Evolutionary conservation across 2,113 vertebrate genomes (phyloP), one percentile per base, ranked within the genome.

Genomic region (Alectura lathami): DNA sequence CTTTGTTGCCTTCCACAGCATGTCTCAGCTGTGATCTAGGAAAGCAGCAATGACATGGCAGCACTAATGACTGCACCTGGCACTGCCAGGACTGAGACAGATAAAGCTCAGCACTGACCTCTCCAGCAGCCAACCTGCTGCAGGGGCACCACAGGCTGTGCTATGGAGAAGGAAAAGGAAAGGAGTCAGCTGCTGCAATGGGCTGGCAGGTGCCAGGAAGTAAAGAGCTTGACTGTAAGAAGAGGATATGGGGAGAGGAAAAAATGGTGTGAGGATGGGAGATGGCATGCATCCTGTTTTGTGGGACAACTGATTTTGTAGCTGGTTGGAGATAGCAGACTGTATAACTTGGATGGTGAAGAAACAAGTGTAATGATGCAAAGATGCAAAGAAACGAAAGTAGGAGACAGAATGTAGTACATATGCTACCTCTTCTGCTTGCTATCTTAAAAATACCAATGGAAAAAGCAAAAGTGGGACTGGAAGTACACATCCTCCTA

Each of bases 131-230:
- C 30, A 78, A 67, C 47, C 60, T 86, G 67, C 29, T 56, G 17
- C 1, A 1, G 10, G 24, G 43, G 9, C 17, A 34, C 48, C 43
- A 14, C 30, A 69, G 34, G 16, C 23, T 63, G 14, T 0, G 2
- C 23, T 38, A 23, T 43, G 24, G 13, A 74, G 56, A 76, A 88
- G 36, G 24, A 70, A 76, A 86, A 69, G 11, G 23, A 53, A 48
- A 77, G 42, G 8, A 82, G 26, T 6, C 9, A 4, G 21, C 21
- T 90, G 57, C 21, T 88, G 6, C 59, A 60, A 38, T 5, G 57
- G 56, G 62, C 36, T 67, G 1, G 6, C 32, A 40, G 12, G 20
- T 83, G 26, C 48, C 90, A 45, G 40, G 53, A 88, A 56, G 8
- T 42, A 45, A 47, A 79, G 32, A 47, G 26, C 13, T 60, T 63